These are phyloP conservation scores for Scrobipalpa costella DNA, from an alignment of 2,888 invertebrate species.

Conservation along the genomic window DNA sequence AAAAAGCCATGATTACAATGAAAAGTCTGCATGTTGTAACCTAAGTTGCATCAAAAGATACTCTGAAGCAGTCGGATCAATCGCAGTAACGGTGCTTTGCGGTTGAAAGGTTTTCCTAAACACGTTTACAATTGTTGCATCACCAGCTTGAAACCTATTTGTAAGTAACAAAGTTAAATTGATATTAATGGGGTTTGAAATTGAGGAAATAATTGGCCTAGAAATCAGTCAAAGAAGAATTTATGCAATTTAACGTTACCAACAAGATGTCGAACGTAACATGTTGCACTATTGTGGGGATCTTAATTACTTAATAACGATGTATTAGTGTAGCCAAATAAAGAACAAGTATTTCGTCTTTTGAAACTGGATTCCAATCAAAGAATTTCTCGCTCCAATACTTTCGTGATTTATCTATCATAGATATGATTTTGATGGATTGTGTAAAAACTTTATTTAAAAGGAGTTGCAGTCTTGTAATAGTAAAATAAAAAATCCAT, in stretches of 20 bases:
- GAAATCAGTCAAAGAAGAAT: not conserved
- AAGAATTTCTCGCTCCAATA: conserved; percentile 9
- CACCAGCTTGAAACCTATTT: conserved; percentile 7
- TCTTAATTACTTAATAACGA: conserved; percentile 1
- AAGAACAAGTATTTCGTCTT: conserved; percentile 13
- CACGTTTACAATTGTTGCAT: conserved; percentile 18
- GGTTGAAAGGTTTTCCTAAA: conserved; percentile 16
- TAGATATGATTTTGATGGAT: not conserved
- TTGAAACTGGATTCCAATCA: not conserved
- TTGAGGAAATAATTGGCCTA: conserved; percentile 11
- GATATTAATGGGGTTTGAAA: not conserved
- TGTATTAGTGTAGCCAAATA: not conserved
- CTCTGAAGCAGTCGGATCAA: not conserved
- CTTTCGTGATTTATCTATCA: not conserved
- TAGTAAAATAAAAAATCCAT: not conserved
- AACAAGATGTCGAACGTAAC: not conserved
- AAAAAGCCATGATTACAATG: not conserved
- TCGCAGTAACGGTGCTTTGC: conserved; percentile 16
- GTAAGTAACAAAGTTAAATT: not conserved
- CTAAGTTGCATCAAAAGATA: not conserved
- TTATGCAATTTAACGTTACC: not conserved
- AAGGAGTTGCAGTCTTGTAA: not conserved
- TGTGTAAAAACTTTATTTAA: not conserved
- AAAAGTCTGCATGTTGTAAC: conserved; percentile 1
- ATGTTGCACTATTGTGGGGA: not conserved